phyloP scores from a whole-genome alignment of 2,888 invertebrate genomes.

The Xestobium rufovillosum region DNA sequence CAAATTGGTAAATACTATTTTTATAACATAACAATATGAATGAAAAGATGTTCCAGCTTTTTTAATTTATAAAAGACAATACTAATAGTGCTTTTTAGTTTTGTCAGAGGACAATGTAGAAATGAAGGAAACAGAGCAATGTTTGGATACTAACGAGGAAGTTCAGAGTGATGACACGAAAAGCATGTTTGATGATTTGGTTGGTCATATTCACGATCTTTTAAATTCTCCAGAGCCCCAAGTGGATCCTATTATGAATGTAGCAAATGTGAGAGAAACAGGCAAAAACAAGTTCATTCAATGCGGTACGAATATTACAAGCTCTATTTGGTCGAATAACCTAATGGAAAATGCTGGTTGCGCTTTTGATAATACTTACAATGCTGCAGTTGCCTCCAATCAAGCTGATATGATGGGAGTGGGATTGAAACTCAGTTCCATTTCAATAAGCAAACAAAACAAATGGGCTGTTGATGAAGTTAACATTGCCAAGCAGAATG shows the following conservation, averaged over 20 bases:
- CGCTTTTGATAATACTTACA: constrained; percentile 27
- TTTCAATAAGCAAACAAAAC: constrained; percentile 14
- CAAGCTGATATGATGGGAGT: constrained; percentile 22
- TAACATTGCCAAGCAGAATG: not conserved
- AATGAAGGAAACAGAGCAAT: too few species aligned
- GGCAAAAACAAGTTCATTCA: constrained; percentile 40
- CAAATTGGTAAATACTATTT: too few species aligned
- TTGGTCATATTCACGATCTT: constrained; percentile 54
- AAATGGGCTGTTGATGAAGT: not conserved
- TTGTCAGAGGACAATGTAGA: too few species aligned
- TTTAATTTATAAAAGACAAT: too few species aligned
- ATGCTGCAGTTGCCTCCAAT: constrained; percentile 22
- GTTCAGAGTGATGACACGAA: too few species aligned
- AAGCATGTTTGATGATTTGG: constrained; percentile 53
- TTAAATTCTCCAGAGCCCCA: constrained; percentile 52
- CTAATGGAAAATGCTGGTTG: constrained; percentile 21
- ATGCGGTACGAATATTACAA: constrained; percentile 46
- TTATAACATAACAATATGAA: too few species aligned
- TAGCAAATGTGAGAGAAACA: constrained; percentile 32
- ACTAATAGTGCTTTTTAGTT: too few species aligned
- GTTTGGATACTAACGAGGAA: too few species aligned
- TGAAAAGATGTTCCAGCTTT: too few species aligned
- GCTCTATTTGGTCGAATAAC: constrained; percentile 48
- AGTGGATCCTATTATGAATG: constrained; percentile 30
- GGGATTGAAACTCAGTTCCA: constrained; percentile 30